Percentiles rank a stretch among this genome's conserved stretches.
Conservation (phyloP, 2,113 vertebrate genomes). For the Burhinus bistriatus region DNA sequence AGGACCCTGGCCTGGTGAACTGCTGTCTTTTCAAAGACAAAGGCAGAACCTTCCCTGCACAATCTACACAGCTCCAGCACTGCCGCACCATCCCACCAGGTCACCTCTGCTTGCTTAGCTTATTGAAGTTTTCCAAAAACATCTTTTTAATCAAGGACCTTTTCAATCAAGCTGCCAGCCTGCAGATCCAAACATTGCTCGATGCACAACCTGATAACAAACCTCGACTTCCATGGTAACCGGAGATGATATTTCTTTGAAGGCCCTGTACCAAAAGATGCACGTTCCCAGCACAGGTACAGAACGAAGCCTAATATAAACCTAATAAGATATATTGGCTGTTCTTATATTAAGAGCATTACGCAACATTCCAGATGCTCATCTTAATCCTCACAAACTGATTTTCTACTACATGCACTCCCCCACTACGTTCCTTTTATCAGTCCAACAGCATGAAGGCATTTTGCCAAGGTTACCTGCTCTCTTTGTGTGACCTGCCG, state of each 20-base stretch:
- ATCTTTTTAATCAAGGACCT: not conserved
- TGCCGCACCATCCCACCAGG: not conserved
- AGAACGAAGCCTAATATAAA: not conserved
- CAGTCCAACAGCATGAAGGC: not conserved
- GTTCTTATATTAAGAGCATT: not conserved
- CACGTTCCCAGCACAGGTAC: not conserved
- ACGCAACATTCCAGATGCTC: not conserved
- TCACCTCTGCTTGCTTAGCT: not conserved
- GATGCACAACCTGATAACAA: not conserved
- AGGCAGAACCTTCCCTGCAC: not conserved
- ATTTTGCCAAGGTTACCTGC: not conserved
- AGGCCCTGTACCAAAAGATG: not conserved
- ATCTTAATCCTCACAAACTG: not conserved
- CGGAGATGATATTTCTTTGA: not conserved
- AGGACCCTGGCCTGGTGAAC: not conserved
- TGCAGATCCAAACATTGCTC: not conserved
- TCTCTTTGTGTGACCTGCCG: not conserved
- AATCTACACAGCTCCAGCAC: not conserved
- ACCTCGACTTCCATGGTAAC: fast-evolving
- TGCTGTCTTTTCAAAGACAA: not conserved
- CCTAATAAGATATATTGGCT: not conserved
- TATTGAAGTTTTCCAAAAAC: not conserved
- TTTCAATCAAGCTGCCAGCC: not conserved
- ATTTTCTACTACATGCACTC: not conserved
- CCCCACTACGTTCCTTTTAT: not conserved